Conservation (phyloP, 2,113 vertebrate species). For the Cervus canadensis region DNA sequence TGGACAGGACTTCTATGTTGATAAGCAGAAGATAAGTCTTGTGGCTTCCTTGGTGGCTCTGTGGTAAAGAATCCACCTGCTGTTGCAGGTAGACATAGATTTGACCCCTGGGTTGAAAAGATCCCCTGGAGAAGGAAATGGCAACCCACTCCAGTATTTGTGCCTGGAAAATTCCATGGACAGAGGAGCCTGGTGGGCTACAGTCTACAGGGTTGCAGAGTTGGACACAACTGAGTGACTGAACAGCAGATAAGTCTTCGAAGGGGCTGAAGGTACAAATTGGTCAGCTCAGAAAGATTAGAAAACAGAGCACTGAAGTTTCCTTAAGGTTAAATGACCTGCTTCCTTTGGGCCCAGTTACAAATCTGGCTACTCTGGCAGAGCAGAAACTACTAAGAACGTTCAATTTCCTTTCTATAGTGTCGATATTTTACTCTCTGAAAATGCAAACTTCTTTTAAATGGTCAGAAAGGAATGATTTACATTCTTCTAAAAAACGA, state of each 20-base stretch:
- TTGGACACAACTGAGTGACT: neutral
- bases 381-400: neutral
- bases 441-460: neutral
- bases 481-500: neutral
- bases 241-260: neutral
- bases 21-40: neutral
- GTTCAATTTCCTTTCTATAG: neutral
- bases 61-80: neutral
- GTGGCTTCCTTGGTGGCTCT: neutral
- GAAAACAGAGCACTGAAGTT: neutral
- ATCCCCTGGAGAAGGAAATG: neutral
- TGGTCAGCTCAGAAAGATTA: neutral
- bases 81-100: neutral
- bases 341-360: neutral
- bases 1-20: neutral
- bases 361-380: neutral
- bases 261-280: neutral
- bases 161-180: neutral
- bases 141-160: neutral
- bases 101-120: neutral
- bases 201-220: neutral
- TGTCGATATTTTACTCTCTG: neutral
- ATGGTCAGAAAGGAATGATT: neutral
- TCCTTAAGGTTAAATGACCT: neutral
- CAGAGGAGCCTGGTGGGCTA: neutral